Evolutionary conservation across 2,113 vertebrate species (phyloP), one percentile per base, ranked within the genome.

Genomic region (Grammomys surdaster): DNA sequence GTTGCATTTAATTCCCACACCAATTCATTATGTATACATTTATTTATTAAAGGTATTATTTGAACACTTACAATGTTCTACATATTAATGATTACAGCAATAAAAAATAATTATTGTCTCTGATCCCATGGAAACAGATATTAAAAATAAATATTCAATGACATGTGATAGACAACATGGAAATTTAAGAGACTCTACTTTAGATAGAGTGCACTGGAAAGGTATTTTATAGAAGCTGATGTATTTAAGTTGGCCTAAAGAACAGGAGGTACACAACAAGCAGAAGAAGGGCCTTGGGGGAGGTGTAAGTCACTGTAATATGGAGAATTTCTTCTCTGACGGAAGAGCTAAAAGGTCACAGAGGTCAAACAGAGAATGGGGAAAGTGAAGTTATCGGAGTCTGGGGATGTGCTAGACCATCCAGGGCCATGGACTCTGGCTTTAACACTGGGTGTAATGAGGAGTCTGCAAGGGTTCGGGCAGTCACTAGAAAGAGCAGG

Each of bases 81-180:
- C 36, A 63, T 91, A n/a, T 43, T 91, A 48, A 26, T 36, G 63
- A 31, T 72, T 90, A 95, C 22, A 78, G 14, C 33, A 93, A 77
- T 56, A n/a, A 94, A 92, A 70, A 90, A 90, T 72, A 43, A 5
- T 76, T 31, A 33, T 40, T 14, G 24, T 95, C 31, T 54, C 3
- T 95, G 24, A 8, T 93, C 51, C 56, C 40, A 9, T 43, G 80
- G 65, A 92, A 96, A 90, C 8, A 69, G 40, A 92, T 28, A 91
- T 90, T 92, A 80, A 84, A 96, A 97, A 97, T 97, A 97, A 97
- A 96, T 96, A 95, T 77, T 90, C 87, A 89, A 77, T 63, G 80
- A 40, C 46, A 94, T 3, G 63, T 3, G 46, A 77, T 80, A 95
- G 85, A 90, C 40, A 76, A 80, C 40, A 67, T 51, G 14, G 31